These are phyloP conservation scores for Neogobius melanostomus DNA, from an alignment of 2,113 vertebrate genomes.

Conservation along the genomic window DNA sequence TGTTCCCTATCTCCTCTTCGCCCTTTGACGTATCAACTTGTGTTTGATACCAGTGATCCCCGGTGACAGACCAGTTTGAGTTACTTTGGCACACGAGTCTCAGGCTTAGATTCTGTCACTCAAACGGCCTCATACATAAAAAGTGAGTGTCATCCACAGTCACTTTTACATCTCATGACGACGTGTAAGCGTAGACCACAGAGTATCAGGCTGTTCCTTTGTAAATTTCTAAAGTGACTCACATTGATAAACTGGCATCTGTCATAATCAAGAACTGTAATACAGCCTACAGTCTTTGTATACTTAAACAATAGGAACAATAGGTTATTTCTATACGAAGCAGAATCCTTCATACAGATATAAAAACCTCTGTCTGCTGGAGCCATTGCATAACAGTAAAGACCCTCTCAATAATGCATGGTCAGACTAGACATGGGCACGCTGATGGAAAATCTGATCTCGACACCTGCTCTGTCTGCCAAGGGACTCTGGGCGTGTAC, in stretches of 20 bases:
- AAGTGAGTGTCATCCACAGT: conserved; percentile 43
- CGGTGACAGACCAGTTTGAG: conserved; percentile 8
- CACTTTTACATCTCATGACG: conserved; percentile 36
- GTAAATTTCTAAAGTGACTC: conserved; percentile 23
- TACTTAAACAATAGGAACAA: not conserved
- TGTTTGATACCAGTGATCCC: conserved; percentile 2
- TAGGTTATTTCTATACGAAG: not conserved
- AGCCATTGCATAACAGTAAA: conserved; percentile 60
- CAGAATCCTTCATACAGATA: not conserved
- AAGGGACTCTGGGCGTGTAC: conserved; percentile 8
- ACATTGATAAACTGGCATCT: conserved; percentile 2
- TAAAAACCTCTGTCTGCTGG: conserved; percentile 24
- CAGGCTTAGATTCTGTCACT: conserved; percentile 47
- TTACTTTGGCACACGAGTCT: conserved; percentile 18
- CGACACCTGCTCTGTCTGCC: conserved; percentile 35
- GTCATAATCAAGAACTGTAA: not conserved
- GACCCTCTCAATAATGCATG: conserved; percentile 67
- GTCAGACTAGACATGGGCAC: conserved; percentile 54
- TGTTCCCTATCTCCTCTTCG: not conserved
- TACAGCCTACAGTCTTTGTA: not conserved
- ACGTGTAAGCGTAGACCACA: conserved; percentile 13
- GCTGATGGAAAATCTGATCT: conserved; percentile 64
- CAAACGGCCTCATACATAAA: conserved; percentile 32
- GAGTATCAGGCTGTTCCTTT: conserved; percentile 12
- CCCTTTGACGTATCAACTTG: not conserved